phyloP scores from a whole-genome alignment of 2,113 vertebrate species.

The Pyxicephalus adspersus region DNA sequence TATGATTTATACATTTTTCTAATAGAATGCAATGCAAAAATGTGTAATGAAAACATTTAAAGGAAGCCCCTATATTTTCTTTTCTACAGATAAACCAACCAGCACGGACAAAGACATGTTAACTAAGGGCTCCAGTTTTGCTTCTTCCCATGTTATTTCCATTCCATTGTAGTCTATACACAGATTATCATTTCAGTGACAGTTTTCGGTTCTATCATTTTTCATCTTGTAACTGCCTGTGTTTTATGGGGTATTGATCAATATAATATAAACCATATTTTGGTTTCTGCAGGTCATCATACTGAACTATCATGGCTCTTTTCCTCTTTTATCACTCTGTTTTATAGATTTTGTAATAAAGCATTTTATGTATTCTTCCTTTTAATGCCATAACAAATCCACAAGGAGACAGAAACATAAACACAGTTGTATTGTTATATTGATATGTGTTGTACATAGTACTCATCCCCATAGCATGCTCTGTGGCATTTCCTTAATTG shows the following conservation, averaged over 20 bases:
- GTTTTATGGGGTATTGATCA: not conserved
- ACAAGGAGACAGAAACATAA: not conserved
- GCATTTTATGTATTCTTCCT: not conserved
- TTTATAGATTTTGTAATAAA: constrained; percentile 32
- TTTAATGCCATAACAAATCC: constrained; percentile 5
- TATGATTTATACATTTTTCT: too few relatives aligned
- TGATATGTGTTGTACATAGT: not conserved
- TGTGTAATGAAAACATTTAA: too few relatives aligned
- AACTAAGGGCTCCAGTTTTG: not conserved
- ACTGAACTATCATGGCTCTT: not conserved
- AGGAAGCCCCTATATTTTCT: too few relatives aligned
- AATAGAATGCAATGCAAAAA: too few relatives aligned
- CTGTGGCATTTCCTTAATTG: not conserved
- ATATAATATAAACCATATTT: not conserved
- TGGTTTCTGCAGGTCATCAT: not conserved
- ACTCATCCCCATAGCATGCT: not conserved
- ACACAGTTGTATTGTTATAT: not conserved
- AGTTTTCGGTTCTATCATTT: too few relatives aligned
- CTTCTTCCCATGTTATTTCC: not conserved
- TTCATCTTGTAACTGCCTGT: not conserved
- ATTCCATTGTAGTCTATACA: not conserved
- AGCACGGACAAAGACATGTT: too few relatives aligned
- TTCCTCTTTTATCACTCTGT: constrained; percentile 4
- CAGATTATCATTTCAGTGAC: too few relatives aligned
- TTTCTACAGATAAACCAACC: too few relatives aligned